A percentile compares a stretch with the other conserved stretches of the same genome.
phyloP scores from a whole-genome alignment of 92 coral and sea anemone genomes.

The Chrysogorgia sp. region DNA sequence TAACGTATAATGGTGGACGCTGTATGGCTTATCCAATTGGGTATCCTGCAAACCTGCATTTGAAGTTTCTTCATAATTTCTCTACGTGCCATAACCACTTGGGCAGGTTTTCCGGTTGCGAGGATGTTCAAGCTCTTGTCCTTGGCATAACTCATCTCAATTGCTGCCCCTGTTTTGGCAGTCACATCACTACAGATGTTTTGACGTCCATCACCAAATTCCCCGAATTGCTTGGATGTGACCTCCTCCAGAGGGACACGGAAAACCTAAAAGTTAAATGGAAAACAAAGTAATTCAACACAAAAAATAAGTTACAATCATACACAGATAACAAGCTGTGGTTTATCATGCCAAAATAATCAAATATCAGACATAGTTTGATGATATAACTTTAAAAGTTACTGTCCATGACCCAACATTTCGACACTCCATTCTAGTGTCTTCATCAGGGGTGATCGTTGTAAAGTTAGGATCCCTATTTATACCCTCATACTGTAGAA shows the following conservation, averaged over 20 bases:
- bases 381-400: no score
- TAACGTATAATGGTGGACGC: no score
- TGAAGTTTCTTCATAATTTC: constrained; percentile 88
- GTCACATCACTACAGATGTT: constrained; percentile 91
- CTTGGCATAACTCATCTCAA: constrained; percentile 94
- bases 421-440: no score
- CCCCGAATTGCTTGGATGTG: constrained; percentile 81
- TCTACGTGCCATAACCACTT: constrained; percentile 90
- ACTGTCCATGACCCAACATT: no score
- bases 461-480: no score
- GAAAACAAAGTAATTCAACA: not conserved
- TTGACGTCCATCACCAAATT: constrained; percentile 91
- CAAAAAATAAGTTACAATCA: no score
- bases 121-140: constrained; percentile 92
- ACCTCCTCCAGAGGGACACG: constrained; percentile 96
- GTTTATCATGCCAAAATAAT: no score
- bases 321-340: no score
- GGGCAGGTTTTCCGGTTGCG: constrained; percentile 97
- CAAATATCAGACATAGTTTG: no score
- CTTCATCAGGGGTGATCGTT: no score
- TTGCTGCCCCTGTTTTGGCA: constrained; percentile 95
- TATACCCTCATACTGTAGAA: no score
- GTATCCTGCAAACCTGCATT: constrained; percentile 72
- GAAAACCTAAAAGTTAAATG: constrained; percentile 67
- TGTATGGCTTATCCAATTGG: no score